Evolutionary conservation across 2,797 vertebrate species (phyloP).

Genomic region (Bovichtus diacanthus): DNA sequence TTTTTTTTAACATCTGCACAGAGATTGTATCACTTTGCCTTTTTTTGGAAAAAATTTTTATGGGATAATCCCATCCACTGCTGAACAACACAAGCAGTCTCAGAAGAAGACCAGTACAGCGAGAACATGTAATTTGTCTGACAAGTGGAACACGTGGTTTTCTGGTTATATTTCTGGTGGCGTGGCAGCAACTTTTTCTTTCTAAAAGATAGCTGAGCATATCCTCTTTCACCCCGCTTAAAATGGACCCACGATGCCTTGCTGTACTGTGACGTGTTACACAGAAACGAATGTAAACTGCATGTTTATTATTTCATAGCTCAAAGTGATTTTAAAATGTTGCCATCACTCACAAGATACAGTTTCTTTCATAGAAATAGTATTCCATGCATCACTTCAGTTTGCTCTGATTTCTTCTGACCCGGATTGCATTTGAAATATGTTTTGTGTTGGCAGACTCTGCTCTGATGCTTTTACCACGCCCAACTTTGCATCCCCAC

Average conservation of each 20-base stretch:
- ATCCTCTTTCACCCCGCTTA: constrained; percentile 40
- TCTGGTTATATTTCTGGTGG: constrained; percentile 51
- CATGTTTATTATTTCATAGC: not conserved
- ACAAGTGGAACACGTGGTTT: constrained; percentile 65
- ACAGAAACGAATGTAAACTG: not conserved
- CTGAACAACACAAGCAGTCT: constrained; percentile 45
- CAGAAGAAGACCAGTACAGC: constrained; percentile 16
- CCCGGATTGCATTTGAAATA: constrained; percentile 49
- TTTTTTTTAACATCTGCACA: constrained; percentile 25
- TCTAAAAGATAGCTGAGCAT: constrained; percentile 32
- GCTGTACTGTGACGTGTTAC: constrained; percentile 12
- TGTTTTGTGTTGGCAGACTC: constrained; percentile 22
- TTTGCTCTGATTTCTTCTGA: constrained; percentile 55
- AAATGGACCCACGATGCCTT: constrained; percentile 16
- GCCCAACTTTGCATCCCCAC: constrained; percentile 15
- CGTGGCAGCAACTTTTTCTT: constrained; percentile 28
- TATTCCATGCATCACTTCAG: constrained; percentile 41
- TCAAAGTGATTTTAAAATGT: constrained; percentile 25
- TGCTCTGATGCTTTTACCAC: constrained; percentile 16
- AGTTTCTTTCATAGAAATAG: not conserved
- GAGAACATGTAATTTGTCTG: constrained; percentile 55
- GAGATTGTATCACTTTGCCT: constrained; percentile 55
- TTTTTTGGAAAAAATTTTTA: constrained; percentile 45
- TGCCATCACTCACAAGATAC: not conserved
- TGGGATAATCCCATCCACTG: constrained; percentile 48